These are phyloP conservation scores for Bemisia tabaci DNA, from an alignment of 1,140 invertebrate genomes.

Conservation along the genomic window DNA sequence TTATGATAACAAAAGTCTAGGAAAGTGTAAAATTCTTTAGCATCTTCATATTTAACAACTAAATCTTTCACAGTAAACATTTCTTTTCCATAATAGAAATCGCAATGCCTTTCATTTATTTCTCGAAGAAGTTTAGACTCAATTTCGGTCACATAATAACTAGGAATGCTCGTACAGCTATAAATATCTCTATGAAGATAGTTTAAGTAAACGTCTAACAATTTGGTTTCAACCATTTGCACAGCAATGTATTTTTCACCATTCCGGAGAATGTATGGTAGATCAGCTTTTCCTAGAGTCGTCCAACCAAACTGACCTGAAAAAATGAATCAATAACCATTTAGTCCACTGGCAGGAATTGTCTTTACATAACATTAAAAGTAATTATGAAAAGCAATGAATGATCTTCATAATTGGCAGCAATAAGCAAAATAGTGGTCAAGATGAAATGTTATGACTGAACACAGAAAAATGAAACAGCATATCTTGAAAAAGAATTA, in stretches of 20 bases:
- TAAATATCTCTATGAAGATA: conserved; percentile 71
- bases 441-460: too few relatives aligned
- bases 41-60: conserved; percentile 73
- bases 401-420: too few relatives aligned
- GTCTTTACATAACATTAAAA: too few relatives aligned
- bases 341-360: too few relatives aligned
- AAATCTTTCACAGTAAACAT: conserved; percentile 81
- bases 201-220: conserved; percentile 70
- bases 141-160: conserved; percentile 82
- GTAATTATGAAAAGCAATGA: too few relatives aligned
- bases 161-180: conserved; percentile 74
- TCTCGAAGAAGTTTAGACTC: conserved; percentile 84
- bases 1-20: conserved; percentile 76
- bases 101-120: conserved; percentile 86
- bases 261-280: conserved; percentile 73
- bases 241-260: conserved; percentile 76
- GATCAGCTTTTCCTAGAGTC: conserved; percentile 64
- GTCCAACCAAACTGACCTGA: conserved; percentile 80
- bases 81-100: conserved; percentile 74
- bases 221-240: conserved; percentile 75
- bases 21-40: conserved; percentile 81
- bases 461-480: too few relatives aligned
- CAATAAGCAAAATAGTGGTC: too few relatives aligned
- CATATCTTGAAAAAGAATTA: too few relatives aligned
- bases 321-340: conserved; percentile 8